Evolutionary conservation across 1,140 invertebrate genomes (phyloP), one percentile per base, ranked within the genome.

Genomic region (Drosophila setifemur): DNA sequence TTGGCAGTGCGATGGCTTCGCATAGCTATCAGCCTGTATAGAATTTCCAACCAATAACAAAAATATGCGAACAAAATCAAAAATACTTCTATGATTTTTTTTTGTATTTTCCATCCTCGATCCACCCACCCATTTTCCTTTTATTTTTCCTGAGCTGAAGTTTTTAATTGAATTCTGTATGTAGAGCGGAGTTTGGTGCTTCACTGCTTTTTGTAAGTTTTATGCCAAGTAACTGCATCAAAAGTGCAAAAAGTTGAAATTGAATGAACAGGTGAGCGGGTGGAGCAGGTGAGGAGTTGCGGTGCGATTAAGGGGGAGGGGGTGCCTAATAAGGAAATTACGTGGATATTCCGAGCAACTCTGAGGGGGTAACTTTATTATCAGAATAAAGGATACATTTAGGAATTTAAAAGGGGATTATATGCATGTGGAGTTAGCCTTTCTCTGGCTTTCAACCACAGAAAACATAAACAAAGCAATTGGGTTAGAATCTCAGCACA

Each of bases 121-220:
- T 26, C 16, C 12, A 29, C 19, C 5, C 44, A 7, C 3, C 6
- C 1, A 5, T 25, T 28, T 14, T 28, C n/a, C n/a, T 40, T 23
- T 49, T 29, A 6, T 42, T 29, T 48, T 25, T 28, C 19, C 23
- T 31, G 14, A 39, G 43, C 23, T 64, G 64, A 78, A 69, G 54
- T 69, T 79, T 79, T 79, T 63, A 78, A 74, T 78, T 76, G 73
- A 63, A 79, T 79, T 73, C 43, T 50, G 67, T 25, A 35, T 60
- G 37, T 29, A 71, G 53, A 60, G 45, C 52, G 49, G 66, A 31
- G 53, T 25, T 35, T 7, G 53, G 35, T 49, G 50, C 64, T 37
- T 47, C 29, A 28, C 19, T 35, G 44, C 12, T 50, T 52, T 48
- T 72, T 50, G 47, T 47, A 73, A 72, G 68, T 73, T 72, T 73